Base-by-base conservation (phyloP, 2,888 invertebrate species). In the Limnephilus lunatus region DNA sequence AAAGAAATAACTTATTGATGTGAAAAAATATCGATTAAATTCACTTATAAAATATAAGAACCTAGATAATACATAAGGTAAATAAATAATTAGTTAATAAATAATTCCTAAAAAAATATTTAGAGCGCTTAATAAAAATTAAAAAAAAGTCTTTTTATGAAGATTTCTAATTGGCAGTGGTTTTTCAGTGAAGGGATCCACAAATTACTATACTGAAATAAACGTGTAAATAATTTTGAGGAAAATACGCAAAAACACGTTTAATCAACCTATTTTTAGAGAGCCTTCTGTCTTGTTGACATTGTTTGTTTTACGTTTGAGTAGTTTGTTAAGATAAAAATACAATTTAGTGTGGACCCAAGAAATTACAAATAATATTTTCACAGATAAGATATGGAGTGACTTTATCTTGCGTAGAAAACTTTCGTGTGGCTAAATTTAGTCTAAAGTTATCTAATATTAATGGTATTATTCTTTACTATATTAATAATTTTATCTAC, bases 261-360 rank as follows among this genome's bases (percentile, higher is more conserved):
- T 25, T 15, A 68, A 68, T 68, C 53, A 68, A 25, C 25, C 68
- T 68, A 68, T 68, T 68, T 68, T 68, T 68, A 68, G 68, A 7
- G 68, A 68, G 68, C 25, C 1, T 68, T 68, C 68, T 68, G 68
- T 25, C 25, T 68, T n/a, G n/a, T 9, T 25, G 25, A 68, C 68
- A 68, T 25, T 68, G 68, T 25, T 68, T 68, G 68, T n/a, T 68
- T 68, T 9, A 68, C 25, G 7, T n/a, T 68, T 68, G 68, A 35
- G 83, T 83, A 83, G 83, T 83, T 35, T 31, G 19, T 32, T 83
- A 83, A 83, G 83, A 35, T 35, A 83, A 83, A 83, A 83, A 83
- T 32, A 83, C 83, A 83, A 35, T 12, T 83, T 31, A 19, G 19
- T 83, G n/a, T 68, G 9, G 15, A 83, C 83, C 9, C 32, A 83